Evolutionary conservation across 2,113 vertebrate genomes (phyloP).

Genomic region (Cyanoderma ruficeps): DNA sequence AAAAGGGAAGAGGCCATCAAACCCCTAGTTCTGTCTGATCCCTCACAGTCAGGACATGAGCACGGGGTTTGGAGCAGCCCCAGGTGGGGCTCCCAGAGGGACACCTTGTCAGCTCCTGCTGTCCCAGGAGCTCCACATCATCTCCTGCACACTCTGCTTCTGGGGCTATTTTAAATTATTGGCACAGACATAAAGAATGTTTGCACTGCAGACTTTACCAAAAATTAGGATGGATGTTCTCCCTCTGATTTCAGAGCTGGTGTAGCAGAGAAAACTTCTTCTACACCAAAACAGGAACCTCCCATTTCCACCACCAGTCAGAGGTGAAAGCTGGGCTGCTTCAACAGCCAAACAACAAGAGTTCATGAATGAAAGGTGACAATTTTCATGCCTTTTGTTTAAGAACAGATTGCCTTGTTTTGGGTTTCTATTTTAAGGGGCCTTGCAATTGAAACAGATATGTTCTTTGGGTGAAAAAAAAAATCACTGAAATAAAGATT

Average conservation of each 20-base stretch:
- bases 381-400: background rate
- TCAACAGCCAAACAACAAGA: background rate
- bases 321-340: background rate
- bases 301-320: background rate
- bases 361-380: background rate
- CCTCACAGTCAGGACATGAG: accelerated
- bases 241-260: background rate
- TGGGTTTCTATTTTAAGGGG: background rate
- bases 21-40: background rate
- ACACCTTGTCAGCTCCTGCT: background rate
- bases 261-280: background rate
- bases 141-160: background rate
- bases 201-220: background rate
- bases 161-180: background rate
- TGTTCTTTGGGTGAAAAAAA: background rate
- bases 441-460: background rate
- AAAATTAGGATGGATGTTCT: background rate
- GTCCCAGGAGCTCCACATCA: background rate
- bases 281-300: background rate
- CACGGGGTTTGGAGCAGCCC: background rate
- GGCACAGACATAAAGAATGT: background rate
- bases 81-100: background rate
- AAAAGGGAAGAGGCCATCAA: background rate
- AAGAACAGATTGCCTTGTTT: background rate
- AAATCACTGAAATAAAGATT: background rate